A percentile compares a stretch with the other conserved stretches of the same genome.
These are phyloP conservation scores for Callaeas wilsoni DNA, from an alignment of 2,113 vertebrate species.

Conservation along the genomic window DNA sequence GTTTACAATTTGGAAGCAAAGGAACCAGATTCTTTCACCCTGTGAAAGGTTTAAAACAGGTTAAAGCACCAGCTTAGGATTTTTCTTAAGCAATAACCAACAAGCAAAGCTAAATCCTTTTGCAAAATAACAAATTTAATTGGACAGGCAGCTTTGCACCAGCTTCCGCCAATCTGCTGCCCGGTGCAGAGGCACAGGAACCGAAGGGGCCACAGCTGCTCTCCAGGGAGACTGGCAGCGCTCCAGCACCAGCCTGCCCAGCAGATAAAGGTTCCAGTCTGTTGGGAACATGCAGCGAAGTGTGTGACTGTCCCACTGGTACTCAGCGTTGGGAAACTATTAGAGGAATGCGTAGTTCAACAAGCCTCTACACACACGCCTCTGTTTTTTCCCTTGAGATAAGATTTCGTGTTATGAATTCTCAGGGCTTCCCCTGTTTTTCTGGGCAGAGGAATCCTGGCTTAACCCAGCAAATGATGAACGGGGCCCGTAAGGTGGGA, in stretches of 20 bases:
- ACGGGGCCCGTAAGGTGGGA: background rate
- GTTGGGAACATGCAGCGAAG: background rate
- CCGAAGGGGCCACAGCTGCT: background rate
- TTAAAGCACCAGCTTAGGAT: conserved; percentile 37
- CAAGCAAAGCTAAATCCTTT: conserved; percentile 51
- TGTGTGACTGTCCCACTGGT: conserved; percentile 12
- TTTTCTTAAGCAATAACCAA: conserved; percentile 27
- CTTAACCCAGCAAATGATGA: background rate
- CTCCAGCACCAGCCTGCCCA: conserved; percentile 11
- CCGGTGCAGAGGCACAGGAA: background rate
- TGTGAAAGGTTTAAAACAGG: conserved; percentile 11
- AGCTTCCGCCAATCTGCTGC: background rate
- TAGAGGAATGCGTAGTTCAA: conserved; percentile 9
- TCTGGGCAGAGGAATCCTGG: background rate
- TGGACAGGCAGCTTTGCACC: conserved; percentile 16
- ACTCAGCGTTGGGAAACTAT: conserved; percentile 25
- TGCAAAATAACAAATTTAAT: conserved; percentile 51
- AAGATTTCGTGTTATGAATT: background rate
- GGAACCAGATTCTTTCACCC: conserved; percentile 1
- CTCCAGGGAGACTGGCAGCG: background rate
- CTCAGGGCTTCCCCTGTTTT: conserved; percentile 50
- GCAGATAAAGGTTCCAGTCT: conserved; percentile 39
- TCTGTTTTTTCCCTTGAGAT: conserved; percentile 32
- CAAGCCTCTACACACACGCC: conserved; percentile 19
- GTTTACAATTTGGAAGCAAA: conserved; percentile 13